Base-by-base conservation (phyloP, 2,113 vertebrate species). In the Gadus macrocephalus region DNA sequence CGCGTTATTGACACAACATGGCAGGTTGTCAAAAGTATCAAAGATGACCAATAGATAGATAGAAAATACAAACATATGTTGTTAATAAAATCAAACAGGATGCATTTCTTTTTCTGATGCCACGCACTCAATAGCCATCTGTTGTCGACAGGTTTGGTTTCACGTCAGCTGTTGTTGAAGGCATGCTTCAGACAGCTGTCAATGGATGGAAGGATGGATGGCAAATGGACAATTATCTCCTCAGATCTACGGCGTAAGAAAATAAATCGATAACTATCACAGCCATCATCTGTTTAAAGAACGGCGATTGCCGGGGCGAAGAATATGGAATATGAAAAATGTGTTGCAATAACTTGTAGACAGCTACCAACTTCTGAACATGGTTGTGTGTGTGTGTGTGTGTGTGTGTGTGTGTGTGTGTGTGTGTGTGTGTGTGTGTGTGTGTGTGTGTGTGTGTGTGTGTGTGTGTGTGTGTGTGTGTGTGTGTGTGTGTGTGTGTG, bases 401-500 rank as follows among this genome's bases (percentile, higher is more conserved):
- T 11, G 35, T 49, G 69, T 31, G 68, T 56, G 66, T 62, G 67
- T 62, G 64, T 27, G 63, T 71, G 70, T 66, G 72, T 61, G 55
- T 31, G 22, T 63, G 20, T 35, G 31, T 35, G 31, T 35, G 31
- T 35, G 31, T 35, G 6, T 35, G 31, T 35, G 31, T 35, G 31
- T 35, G 31, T 49, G 38, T 8, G 20, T 58, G n/a, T 58, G 55
- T 16, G 55, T 58, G 5, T 58, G 55, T 28, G 69, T 73, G 66
- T 69, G 60, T 11, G 35, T 49, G 69, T 31, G 68, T 56, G 66
- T 62, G 67, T 62, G 64, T 27, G 63, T 69, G 70, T 66, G 72
- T 59, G 55, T 31, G 22, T 31, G 20, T 35, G 31, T 5, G 31
- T 35, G 6, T 35, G 31, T 35, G 4, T 35, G 4, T 35, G 31